phyloP scores from a whole-genome alignment of 2,888 invertebrate species.

The Erynnis tages region DNA sequence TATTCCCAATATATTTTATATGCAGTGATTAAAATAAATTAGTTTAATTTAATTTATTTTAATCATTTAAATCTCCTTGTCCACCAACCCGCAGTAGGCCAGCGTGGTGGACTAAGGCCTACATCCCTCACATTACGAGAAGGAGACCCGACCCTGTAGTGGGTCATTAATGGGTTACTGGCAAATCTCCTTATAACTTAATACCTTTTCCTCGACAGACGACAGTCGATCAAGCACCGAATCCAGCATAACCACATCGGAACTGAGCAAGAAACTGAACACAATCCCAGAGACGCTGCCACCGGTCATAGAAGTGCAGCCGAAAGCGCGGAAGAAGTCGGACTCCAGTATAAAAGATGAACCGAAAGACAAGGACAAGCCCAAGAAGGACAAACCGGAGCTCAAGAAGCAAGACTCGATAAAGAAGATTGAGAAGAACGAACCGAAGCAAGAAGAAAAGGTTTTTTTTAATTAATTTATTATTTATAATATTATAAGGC shows the following conservation, averaged over 20 bases:
- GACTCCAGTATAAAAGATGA: constrained; percentile 72
- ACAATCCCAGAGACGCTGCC: constrained; percentile 40
- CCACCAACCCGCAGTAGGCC: too few species aligned
- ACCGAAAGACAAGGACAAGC: constrained; percentile 55
- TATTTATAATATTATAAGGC: too few species aligned
- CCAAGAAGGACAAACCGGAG: constrained; percentile 55
- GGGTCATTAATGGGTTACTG: too few species aligned
- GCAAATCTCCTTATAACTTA: too few species aligned
- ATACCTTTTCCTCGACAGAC: constrained; percentile 41
- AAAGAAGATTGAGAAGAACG: constrained; percentile 50
- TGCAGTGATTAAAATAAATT: too few species aligned
- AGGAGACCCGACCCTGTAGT: too few species aligned
- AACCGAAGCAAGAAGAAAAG: constrained; percentile 44
- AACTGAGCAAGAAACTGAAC: constrained; percentile 48
- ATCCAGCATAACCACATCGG: constrained; percentile 48
- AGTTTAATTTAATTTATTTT: too few species aligned
- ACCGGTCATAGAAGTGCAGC: constrained; percentile 42
- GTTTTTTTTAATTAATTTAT: too few species aligned
- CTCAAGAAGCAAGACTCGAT: constrained; percentile 46
- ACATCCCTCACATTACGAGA: too few species aligned
- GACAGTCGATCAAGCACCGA: constrained; percentile 66
- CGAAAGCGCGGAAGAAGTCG: constrained; percentile 65
- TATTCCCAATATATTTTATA: too few species aligned
- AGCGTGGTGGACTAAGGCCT: too few species aligned
- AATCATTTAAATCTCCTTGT: too few species aligned